A percentile compares a stretch with the other conserved stretches of the same genome.
Evolutionary conservation across 2,888 invertebrate species (phyloP).

Genomic region (Pyrochroa serraticornis): DNA sequence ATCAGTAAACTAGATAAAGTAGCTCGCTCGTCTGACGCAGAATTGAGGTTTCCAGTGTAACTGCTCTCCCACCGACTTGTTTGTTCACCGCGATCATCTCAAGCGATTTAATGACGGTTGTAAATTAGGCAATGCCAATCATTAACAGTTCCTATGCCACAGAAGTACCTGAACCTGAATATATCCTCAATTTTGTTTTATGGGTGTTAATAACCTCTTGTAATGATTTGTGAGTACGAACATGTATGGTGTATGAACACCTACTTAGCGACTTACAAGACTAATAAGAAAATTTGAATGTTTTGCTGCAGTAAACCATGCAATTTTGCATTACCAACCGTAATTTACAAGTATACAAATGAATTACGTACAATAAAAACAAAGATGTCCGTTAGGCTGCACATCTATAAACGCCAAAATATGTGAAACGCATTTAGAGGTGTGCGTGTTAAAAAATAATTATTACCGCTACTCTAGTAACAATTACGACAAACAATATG

Average conservation of each 20-base stretch:
- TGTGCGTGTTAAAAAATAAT: slow-evolving; percentile 25
- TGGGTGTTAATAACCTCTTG: too few relatives aligned
- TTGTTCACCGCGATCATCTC: slow-evolving; percentile 27
- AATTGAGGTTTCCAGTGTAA: slow-evolving; percentile 34
- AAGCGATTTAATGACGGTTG: slow-evolving; percentile 20
- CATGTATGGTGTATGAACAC: too few relatives aligned
- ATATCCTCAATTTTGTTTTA: background rate
- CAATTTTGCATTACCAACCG: slow-evolving; percentile 4
- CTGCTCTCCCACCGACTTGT: slow-evolving; percentile 33
- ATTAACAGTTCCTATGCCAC: slow-evolving; percentile 13
- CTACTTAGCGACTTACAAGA: too few relatives aligned
- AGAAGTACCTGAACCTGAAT: slow-evolving; percentile 7
- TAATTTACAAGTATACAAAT: slow-evolving; percentile 22
- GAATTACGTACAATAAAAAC: slow-evolving; percentile 21
- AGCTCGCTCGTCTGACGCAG: slow-evolving; percentile 23
- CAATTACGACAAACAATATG: slow-evolving; percentile 18
- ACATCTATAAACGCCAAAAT: slow-evolving; percentile 22
- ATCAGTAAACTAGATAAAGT: slow-evolving; percentile 34
- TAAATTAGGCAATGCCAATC: slow-evolving; percentile 11
- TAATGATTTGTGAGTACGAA: too few relatives aligned
- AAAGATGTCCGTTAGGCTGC: slow-evolving; percentile 24
- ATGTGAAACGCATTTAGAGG: slow-evolving; percentile 18
- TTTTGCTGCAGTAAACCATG: background rate
- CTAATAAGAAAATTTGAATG: too few relatives aligned
- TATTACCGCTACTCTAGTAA: slow-evolving; percentile 23